These are phyloP conservation scores for Oncopeltus fasciatus DNA, from an alignment of 1,140 invertebrate genomes.

Conservation along the genomic window DNA sequence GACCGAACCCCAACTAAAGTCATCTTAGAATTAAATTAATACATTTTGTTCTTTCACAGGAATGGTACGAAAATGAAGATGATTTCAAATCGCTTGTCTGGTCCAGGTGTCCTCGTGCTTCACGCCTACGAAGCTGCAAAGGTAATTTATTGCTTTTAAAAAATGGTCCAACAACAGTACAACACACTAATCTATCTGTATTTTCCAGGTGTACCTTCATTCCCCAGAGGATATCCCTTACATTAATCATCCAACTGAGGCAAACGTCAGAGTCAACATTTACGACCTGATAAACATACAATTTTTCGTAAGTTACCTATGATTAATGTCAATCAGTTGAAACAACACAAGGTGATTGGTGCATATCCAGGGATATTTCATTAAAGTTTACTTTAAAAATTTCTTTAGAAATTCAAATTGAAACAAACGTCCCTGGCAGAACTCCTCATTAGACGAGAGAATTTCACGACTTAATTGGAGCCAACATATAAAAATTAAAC, in stretches of 20 bases:
- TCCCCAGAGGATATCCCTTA: slow-evolving; percentile 49
- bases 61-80: no score
- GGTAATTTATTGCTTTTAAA: slow-evolving; percentile 11
- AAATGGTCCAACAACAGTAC: neutral
- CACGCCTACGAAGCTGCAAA: slow-evolving; percentile 21
- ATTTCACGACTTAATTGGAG: no score
- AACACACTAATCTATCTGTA: neutral
- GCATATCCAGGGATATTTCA: neutral
- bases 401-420: neutral
- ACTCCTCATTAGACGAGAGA: no score
- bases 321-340: neutral
- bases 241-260: slow-evolving; percentile 32
- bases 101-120: neutral
- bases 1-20: no score
- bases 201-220: slow-evolving; percentile 40
- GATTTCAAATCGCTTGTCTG: no score
- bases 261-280: slow-evolving; percentile 6
- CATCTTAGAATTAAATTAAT: no score
- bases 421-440: no score
- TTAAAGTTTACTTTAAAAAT: neutral
- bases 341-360: neutral
- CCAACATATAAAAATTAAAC: no score
- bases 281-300: neutral
- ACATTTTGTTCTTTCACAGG: no score
- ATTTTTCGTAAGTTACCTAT: neutral